A percentile compares a stretch with the other conserved stretches of the same genome.
phyloP scores from a whole-genome alignment of 2,113 vertebrate species.

The Capreolus pygargus region DNA sequence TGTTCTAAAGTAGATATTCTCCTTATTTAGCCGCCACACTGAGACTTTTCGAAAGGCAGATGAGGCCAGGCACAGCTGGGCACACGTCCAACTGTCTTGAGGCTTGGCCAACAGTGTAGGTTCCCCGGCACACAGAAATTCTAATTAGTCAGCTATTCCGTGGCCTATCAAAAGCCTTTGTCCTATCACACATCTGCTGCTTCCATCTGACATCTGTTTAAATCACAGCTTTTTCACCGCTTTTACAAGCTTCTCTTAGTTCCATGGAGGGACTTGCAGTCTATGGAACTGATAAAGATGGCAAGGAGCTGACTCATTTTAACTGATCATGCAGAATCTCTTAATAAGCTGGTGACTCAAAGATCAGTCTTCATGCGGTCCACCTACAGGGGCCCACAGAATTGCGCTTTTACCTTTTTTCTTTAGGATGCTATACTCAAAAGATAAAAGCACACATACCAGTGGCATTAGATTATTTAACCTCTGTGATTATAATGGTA shows the following conservation, averaged over 20 bases:
- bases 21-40: background rate
- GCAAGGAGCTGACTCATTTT: background rate
- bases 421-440: background rate
- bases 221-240: background rate
- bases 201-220: background rate
- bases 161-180: background rate
- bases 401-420: background rate
- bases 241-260: background rate
- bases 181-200: background rate
- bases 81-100: background rate
- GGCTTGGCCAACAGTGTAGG: background rate
- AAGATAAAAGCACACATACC: background rate
- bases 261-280: background rate
- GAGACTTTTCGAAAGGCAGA: background rate
- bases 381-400: background rate
- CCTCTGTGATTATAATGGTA: background rate
- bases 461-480: background rate
- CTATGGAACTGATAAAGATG: background rate
- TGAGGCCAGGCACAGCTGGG: slow-evolving; percentile 18
- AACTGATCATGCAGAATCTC: background rate
- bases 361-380: background rate
- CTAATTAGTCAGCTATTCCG: background rate
- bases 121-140: background rate
- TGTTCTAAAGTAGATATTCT: background rate
- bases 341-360: background rate